Base-by-base conservation (phyloP, 2,888 invertebrate genomes). In the Ophion ellenae region DNA sequence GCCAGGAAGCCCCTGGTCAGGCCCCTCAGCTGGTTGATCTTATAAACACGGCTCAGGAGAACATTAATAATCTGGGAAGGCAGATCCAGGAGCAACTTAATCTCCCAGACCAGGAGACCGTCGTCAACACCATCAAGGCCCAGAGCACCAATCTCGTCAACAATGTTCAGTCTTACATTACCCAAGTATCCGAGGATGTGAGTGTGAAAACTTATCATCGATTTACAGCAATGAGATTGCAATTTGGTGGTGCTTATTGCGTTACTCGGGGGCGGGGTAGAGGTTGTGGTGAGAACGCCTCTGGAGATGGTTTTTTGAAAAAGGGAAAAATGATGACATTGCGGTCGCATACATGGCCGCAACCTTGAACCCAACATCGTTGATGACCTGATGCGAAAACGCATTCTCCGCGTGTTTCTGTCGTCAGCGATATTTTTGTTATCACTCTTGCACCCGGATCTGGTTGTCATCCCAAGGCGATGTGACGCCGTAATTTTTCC, bases 61-160 rank as follows among this genome's bases (percentile, higher is more conserved):
- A 89, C 59, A 90, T 93, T 59, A 90, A 89, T 40, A 89, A 88
- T 28, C 81, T 94, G 11, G 89, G 90, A 3, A 87, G 87, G 45
- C 91, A 93, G 63, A 89, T 93, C 45, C 89, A 90, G 79, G 83
- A 91, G 53, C 85, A 91, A 84, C 75, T 91, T n/a, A 90, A 91
- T 36, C 74, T 92, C 1, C 92, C 92, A 10, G 89, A 93, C 66
- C 90, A 92, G 20, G 88, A 91, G 2, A 89, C 90, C 28, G 86
- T 92, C 9, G 75, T 91, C 20, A 89, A 91, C 24, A 89, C 91
- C 47, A 64, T 93, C 20, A 92, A 90, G 78, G 87, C 89, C 6
- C 91, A 93, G 53, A 93, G 91, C 87, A 86, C 76, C 17, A 87
- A 63, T 63, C 90, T 93, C 57, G 90, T 88, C 61, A 88, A 75